phyloP scores from a whole-genome alignment of 2,113 vertebrate species.

The Limanda limanda region DNA sequence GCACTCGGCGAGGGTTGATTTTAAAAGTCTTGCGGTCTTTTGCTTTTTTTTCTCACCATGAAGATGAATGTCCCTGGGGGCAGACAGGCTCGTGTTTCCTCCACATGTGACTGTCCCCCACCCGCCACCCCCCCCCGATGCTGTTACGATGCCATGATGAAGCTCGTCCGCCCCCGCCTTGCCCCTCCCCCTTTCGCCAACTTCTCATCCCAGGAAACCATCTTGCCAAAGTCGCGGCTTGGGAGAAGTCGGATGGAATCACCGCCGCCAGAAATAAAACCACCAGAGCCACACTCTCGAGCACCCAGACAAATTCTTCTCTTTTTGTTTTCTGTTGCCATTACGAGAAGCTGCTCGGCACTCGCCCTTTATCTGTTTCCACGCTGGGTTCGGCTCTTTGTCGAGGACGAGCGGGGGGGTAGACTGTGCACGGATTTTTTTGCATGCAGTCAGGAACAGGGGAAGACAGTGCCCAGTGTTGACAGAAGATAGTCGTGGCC shows the following conservation, averaged over 20 bases:
- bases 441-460: constrained; percentile 47
- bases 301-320: constrained; percentile 1
- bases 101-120: constrained; percentile 25
- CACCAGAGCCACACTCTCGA: constrained; percentile 29
- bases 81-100: constrained; percentile 41
- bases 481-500: constrained; percentile 57
- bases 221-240: constrained; percentile 65
- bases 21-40: neutral
- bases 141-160: constrained; percentile 59
- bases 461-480: constrained; percentile 32
- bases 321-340: constrained; percentile 26
- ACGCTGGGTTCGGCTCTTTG: constrained; percentile 32
- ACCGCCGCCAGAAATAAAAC: constrained; percentile 7
- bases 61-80: constrained; percentile 65
- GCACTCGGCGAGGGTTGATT: constrained; percentile 9
- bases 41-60: neutral
- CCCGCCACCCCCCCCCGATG: constrained; percentile 35
- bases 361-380: constrained; percentile 43
- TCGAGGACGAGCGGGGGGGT: constrained; percentile 34
- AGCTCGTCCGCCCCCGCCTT: constrained; percentile 13
- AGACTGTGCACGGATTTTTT: constrained; percentile 50
- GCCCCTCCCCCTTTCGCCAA: constrained; percentile 15
- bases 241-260: constrained; percentile 37
- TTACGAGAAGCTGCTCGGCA: constrained; percentile 40
- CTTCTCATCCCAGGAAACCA: constrained; percentile 53